Evolutionary conservation across 2,797 vertebrate species (phyloP).

Genomic region (Mastacembelus armatus): DNA sequence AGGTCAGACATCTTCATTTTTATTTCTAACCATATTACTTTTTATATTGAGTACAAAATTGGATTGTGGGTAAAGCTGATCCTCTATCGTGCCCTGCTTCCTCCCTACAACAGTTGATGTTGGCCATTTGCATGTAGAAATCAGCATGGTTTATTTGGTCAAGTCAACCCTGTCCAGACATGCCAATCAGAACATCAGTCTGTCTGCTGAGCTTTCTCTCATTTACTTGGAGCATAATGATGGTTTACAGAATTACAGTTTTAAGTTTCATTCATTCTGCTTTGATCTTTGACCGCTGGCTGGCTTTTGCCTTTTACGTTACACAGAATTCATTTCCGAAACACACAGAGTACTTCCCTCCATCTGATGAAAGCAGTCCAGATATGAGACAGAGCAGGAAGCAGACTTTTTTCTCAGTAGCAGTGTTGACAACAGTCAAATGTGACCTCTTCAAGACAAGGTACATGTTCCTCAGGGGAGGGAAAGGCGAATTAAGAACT

Average conservation of each 20-base stretch:
- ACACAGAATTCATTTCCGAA: conserved; percentile 76
- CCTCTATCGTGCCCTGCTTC: neutral
- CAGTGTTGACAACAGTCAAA: conserved; percentile 83
- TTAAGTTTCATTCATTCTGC: conserved; percentile 78
- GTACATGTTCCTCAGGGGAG: conserved; percentile 76
- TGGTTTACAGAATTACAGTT: conserved; percentile 82
- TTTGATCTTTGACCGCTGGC: conserved; percentile 78
- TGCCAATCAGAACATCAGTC: conserved; percentile 71
- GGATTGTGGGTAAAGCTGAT: conserved; percentile 45
- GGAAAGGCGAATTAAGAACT: conserved; percentile 72
- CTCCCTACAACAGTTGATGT: conserved; percentile 17
- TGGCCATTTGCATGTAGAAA: conserved; percentile 69
- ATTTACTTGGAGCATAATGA: conserved; percentile 71
- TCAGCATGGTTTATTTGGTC: conserved; percentile 81
- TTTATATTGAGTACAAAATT: conserved; percentile 46
- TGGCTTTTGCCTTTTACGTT: conserved; percentile 73
- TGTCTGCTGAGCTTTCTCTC: conserved; percentile 55
- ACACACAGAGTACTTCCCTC: conserved; percentile 67
- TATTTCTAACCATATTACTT: conserved; percentile 55
- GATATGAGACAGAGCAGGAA: conserved; percentile 84
- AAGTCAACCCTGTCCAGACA: conserved; percentile 49
- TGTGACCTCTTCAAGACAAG: conserved; percentile 80
- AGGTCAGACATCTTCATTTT: conserved; percentile 54
- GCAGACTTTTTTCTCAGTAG: conserved; percentile 71
- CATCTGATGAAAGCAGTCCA: conserved; percentile 78